phyloP scores from a whole-genome alignment of 2,888 invertebrate genomes.

The Caenorhabditis drosophilae region DNA sequence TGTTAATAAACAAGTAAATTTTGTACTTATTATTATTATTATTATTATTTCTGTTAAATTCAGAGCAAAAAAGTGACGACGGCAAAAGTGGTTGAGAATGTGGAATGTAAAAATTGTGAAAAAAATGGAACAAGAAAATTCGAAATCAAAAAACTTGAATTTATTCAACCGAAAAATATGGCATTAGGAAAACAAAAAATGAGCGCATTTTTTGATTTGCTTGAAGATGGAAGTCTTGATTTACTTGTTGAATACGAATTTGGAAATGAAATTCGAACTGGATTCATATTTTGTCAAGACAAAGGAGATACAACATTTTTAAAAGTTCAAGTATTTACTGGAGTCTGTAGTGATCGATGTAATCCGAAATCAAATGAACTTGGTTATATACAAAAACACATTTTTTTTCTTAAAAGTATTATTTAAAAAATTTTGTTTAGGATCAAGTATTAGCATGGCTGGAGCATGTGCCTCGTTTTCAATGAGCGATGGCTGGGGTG shows the following conservation, averaged over 20 bases:
- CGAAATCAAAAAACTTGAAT: conserved; percentile 34
- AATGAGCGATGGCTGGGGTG: conserved; percentile 59
- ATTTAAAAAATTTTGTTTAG: conserved; percentile 22
- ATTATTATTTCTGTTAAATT: neutral
- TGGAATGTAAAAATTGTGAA: conserved; percentile 47
- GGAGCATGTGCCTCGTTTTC: conserved; percentile 63
- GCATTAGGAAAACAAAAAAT: conserved; percentile 34
- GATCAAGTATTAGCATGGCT: conserved; percentile 66
- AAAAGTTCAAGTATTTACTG: conserved; percentile 66
- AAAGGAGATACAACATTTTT: conserved; percentile 68
- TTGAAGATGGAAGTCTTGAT: conserved; percentile 68
- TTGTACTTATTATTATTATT: neutral
- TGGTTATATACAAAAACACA: neutral
- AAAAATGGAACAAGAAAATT: conserved; percentile 51
- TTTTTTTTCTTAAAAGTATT: neutral
- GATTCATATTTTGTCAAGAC: conserved; percentile 49
- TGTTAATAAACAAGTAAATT: conserved; percentile 15
- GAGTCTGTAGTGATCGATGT: conserved; percentile 39
- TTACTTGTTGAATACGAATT: conserved; percentile 62
- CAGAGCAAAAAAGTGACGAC: conserved; percentile 7
- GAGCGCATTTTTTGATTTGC: conserved; percentile 43
- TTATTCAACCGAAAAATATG: conserved; percentile 41
- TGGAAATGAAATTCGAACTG: conserved; percentile 10
- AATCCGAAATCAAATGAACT: conserved; percentile 31
- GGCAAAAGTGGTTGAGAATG: conserved; percentile 52